Evolutionary conservation across 2,113 vertebrate species (phyloP), one percentile per base, ranked within the genome.

Genomic region (Actenoides hombroni): DNA sequence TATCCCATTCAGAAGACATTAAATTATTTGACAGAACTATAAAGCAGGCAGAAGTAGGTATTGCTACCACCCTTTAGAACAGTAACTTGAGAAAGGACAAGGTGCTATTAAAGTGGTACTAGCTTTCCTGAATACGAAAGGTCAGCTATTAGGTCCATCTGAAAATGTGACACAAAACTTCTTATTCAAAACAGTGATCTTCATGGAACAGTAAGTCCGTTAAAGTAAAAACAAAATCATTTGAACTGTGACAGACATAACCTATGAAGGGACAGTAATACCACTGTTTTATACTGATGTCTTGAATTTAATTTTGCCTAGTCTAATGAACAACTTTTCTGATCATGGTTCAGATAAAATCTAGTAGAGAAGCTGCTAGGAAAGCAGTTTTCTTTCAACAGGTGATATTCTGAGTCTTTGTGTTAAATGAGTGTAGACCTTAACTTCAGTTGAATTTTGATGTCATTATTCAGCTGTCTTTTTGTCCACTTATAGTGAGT

Each of bases 1-100:
- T 75, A 91, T 60, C 60, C 26, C 65, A 71, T 92, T 92, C 2
- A 0, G n/a, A 83, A 95, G 42, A 78, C 60, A 78, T 57, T 29
- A 81, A 89, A 91, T 94, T 84, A 60, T 91, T 91, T 79, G 89
- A 64, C 60, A 79, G 65, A 77, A 68, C 48, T 73, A n/a, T 92
- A 95, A 95, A 91, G 18, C 14, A 59, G 53, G 19, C 26, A 54
- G 56, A 74, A 78, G 39, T 29, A 79, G 83, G 28, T 77, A 80
- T 65, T 82, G 18, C 65, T 73, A 51, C 23, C 35, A 75, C 10
- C 56, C 8, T 85, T 86, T 42, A 71, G 44, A 92, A 83, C 12
- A 60, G 51, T 31, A 69, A 12, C 26, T 37, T 2, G 2, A 69
- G 54, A 93, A 93, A 80, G 40, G 9, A 51, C 33, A 40, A 4